Conservation (phyloP, 2,888 invertebrate genomes). For the Ditula angustiorana region DNA sequence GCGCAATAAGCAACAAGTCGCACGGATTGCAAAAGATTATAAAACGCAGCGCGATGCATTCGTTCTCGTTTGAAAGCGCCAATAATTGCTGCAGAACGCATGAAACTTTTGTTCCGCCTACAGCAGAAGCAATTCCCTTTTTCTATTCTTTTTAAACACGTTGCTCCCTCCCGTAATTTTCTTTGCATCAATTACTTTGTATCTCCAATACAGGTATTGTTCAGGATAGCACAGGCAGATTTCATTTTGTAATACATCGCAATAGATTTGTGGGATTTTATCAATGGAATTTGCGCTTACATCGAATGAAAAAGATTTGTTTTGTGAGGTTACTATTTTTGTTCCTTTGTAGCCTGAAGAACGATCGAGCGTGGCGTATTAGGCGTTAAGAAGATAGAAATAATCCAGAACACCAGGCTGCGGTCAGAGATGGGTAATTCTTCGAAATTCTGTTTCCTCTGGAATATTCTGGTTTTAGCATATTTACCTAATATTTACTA, state of each 20-base stretch:
- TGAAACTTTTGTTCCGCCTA: conserved; percentile 61
- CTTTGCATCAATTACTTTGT: conserved; percentile 73
- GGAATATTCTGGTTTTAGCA: no score
- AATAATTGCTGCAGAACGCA: conserved; percentile 52
- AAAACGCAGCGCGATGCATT: conserved; percentile 10
- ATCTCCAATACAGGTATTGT: conserved; percentile 63
- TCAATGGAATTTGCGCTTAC: not conserved
- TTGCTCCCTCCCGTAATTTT: conserved; percentile 65
- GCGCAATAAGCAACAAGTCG: conserved; percentile 10
- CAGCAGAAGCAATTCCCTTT: conserved; percentile 62
- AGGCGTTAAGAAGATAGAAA: no score
- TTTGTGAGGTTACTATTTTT: not conserved
- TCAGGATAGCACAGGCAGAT: conserved; percentile 48
- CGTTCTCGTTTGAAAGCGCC: conserved; percentile 41
- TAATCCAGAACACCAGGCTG: no score
- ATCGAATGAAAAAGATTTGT: not conserved
- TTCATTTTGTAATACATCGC: conserved; percentile 55
- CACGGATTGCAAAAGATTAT: conserved; percentile 14
- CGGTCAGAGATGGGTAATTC: no score
- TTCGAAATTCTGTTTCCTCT: no score
- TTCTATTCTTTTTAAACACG: conserved; percentile 62
- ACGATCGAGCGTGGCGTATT: no score
- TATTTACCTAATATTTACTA: no score
- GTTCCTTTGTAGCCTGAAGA: no score
- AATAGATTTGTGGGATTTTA: not conserved